Base-by-base conservation (phyloP, 2,888 invertebrate genomes). In the Synergus gifuensis region DNA sequence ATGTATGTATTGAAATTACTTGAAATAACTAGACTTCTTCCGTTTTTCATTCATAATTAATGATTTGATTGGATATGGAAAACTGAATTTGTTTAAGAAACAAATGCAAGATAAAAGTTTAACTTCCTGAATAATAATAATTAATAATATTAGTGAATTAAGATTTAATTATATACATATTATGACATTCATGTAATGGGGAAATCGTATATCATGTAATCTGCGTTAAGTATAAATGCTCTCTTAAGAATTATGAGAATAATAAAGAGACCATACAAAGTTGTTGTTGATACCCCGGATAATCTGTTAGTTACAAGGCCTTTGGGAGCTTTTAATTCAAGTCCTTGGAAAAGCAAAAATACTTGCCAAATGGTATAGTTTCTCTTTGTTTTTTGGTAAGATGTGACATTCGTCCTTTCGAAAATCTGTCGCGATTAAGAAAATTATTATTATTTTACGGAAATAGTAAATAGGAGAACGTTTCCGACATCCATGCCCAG, bases 261-360 rank as follows among this genome's bases (percentile, higher is more conserved):
- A 0, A 49, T 4, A 54, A 54, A n/a, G n/a, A 54, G 8, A 54
- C 7, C n/a, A 2, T 54, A 60, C 5, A 60, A 60, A 22, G 8
- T 58, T 22, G 18, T 60, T 11, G 11, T 18, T 22, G 0, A 22
- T 4, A 4, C n/a, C 69, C 16, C 16, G 8, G 49, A 14, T 36
- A 73, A 36, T 49, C 36, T 28, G 36, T 36, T 49, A n/a, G 46
- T 49, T 49, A 54, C 69, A 69, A 69, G 28, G 1, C 69, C 54
- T 4, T 12, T 11, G 69, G 54, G 73, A 73, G 73, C 4, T 73
- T 73, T 73, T 54, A n/a, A 7, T 73, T 49, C 54, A 54, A 22
- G 22, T 60, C 22, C 22, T 60, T 11, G 60, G 18, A 60, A 60
- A 11, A 4, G 4, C 12, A 11, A 60, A 11, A 11, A 22, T 36